Conservation (phyloP, 2,113 vertebrate species). For the Mugil cephalus region DNA sequence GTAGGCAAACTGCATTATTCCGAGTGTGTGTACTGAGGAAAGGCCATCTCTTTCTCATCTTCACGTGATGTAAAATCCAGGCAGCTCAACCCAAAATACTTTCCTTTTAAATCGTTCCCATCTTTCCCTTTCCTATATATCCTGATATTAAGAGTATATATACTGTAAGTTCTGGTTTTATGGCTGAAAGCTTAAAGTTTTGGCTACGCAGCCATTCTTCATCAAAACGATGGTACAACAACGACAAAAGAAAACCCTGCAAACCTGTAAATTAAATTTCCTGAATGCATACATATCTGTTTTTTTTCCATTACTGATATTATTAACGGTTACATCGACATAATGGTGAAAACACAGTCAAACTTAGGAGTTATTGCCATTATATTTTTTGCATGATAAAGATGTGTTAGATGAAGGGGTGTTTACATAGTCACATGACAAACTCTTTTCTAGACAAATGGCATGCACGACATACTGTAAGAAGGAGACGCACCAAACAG, state of each 20-base stretch:
- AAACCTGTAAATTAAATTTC: slow-evolving; percentile 68
- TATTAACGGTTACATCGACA: slow-evolving; percentile 68
- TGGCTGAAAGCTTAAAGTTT: slow-evolving; percentile 76
- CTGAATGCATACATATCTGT: slow-evolving; percentile 71
- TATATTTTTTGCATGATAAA: slow-evolving; percentile 77
- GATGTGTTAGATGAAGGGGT: slow-evolving; percentile 37
- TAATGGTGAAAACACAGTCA: slow-evolving; percentile 73
- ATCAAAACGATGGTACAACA: slow-evolving; percentile 44
- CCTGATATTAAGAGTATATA: slow-evolving; percentile 63
- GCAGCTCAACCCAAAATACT: slow-evolving; percentile 17
- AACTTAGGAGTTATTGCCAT: slow-evolving; percentile 84
- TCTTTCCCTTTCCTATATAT: slow-evolving; percentile 35
- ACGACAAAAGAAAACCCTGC: slow-evolving; percentile 51
- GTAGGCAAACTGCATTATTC: slow-evolving; percentile 37
- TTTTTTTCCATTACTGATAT: slow-evolving; percentile 44
- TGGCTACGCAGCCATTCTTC: slow-evolving; percentile 55
- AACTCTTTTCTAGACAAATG: slow-evolving; percentile 74
- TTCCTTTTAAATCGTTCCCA: slow-evolving; percentile 30
- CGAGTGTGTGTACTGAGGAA: slow-evolving; percentile 20
- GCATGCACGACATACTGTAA: slow-evolving; percentile 79
- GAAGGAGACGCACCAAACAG: slow-evolving; percentile 57
- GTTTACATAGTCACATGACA: slow-evolving; percentile 73
- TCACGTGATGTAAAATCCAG: slow-evolving; percentile 22
- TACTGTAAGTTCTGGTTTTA: slow-evolving; percentile 70
- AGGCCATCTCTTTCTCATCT: slow-evolving; percentile 2